These are phyloP conservation scores for Euura saliciscinereae DNA, from an alignment of 1,140 invertebrate genomes.

Conservation along the genomic window DNA sequence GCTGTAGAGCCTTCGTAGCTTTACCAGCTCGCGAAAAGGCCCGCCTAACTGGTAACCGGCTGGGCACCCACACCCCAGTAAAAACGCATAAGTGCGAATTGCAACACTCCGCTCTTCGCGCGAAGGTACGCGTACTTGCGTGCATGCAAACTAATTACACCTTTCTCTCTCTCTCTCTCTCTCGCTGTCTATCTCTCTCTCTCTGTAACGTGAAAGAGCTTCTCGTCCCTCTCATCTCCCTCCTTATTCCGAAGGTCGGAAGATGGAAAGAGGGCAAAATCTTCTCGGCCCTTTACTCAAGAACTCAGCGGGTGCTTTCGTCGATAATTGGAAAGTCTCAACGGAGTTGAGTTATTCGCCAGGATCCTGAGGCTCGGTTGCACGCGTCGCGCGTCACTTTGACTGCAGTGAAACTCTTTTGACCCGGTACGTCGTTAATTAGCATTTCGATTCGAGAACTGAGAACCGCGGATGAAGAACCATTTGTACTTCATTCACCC, in stretches of 20 bases:
- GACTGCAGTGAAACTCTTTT: constrained; percentile 3
- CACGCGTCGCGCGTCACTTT: constrained; percentile 1
- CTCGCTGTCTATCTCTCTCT: constrained; percentile 8
- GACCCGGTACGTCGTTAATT: constrained; percentile 42
- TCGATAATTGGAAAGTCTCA: constrained; percentile 1
- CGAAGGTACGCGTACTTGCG: background rate
- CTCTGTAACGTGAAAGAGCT: background rate
- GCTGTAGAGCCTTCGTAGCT: background rate
- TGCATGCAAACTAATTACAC: constrained; percentile 2
- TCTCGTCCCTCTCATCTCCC: background rate
- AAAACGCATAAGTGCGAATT: constrained; percentile 55
- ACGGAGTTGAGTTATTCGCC: background rate
- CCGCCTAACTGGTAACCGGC: background rate
- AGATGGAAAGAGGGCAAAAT: background rate
- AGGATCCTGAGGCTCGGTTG: background rate
- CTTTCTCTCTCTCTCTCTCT: constrained; percentile 22
- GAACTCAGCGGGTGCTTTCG: background rate
- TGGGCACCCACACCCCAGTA: too few relatives aligned
- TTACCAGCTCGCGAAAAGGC: background rate
- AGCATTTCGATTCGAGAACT: constrained; percentile 48
- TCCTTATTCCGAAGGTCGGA: background rate
- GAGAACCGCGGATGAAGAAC: background rate
- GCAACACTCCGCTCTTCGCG: constrained; percentile 44
- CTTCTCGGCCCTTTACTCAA: background rate
- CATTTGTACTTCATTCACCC: constrained; percentile 3